Evolutionary conservation across 2,113 vertebrate species (phyloP), one percentile per base, ranked within the genome.

Genomic region (Elaphurus davidianus): DNA sequence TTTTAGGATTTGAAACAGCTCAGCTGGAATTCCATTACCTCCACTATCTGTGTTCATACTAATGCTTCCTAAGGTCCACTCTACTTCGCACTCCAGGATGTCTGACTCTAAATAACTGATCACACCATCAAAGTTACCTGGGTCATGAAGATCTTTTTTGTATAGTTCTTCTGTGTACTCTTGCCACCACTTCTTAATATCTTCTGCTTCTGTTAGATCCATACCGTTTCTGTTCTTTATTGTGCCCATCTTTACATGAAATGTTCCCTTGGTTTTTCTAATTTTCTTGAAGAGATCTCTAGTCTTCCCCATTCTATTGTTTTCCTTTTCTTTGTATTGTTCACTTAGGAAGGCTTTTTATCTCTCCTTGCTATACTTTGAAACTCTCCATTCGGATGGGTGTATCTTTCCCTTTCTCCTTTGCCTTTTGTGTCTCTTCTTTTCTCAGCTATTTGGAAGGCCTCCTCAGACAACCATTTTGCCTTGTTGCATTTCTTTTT

Each of bases 371-470:
- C 64, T 36, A 71, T 71, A 21, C 33, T 36, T 6, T 71, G 64
- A 9, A 71, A 71, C 19, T 71, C n/a, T 71, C 4, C n/a, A 36
- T 23, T 36, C 0, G 0, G 64, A 71, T 71, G 5, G 64, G 17
- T 67, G 9, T n/a, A 36, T 19, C 64, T 67, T 36, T 67, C 16
- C 8, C 64, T 71, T 71, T 36, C 19, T 71, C 64, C n/a, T 36
- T 71, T 71, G 64, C 33, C 9, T 71, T 71, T 21, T 19, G 8
- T 0, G 0, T 71, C 64, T 71, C n/a, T n/a, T 64, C 30, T 67
- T 67, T 67, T 67, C n/a, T 71, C 9, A 71, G n/a, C 19, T 71
- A 12, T 71, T 36, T 36, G n/a, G 17, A 71, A 36, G 19, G 64
- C n/a, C 64, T 71, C 64, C n/a, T 36, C 64, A 71, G 64, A 36